phyloP scores from a whole-genome alignment of 2,888 invertebrate species.

The Euplagia quadripunctaria region DNA sequence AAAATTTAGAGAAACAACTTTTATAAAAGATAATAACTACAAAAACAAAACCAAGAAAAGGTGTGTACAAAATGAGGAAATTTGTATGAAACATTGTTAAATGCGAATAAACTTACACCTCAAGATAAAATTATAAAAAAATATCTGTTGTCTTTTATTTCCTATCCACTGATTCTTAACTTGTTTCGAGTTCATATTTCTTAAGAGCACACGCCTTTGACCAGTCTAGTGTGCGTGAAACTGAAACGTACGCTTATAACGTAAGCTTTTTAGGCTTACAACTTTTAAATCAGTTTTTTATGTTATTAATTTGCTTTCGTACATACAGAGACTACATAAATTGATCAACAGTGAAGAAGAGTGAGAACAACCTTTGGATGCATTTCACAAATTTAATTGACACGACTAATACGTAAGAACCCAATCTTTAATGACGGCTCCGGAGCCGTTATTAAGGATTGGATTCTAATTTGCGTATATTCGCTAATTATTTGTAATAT shows the following conservation, averaged over 20 bases:
- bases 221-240: not conserved
- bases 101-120: conserved; percentile 88
- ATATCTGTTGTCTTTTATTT: conserved; percentile 76
- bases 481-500: not conserved
- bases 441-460: not conserved
- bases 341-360: not conserved
- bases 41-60: conserved; percentile 83
- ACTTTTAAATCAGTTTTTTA: not conserved
- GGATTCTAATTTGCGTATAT: not conserved
- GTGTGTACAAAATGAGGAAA: conserved; percentile 87
- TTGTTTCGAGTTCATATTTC: not conserved
- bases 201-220: not conserved
- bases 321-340: not conserved
- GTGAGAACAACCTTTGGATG: not conserved
- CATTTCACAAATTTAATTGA: no score
- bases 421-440: no score
- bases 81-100: conserved; percentile 88
- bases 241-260: not conserved
- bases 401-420: not conserved
- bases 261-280: no score
- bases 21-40: conserved; percentile 85
- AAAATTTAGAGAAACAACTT: conserved; percentile 87
- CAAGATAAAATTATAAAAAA: conserved; percentile 84
- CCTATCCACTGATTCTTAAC: conserved; percentile 12
- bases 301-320: not conserved